A percentile compares a stretch with the other conserved stretches of the same genome.
These are phyloP conservation scores for Sicus ferrugineus DNA, from an alignment of 2,888 invertebrate genomes.

Conservation along the genomic window DNA sequence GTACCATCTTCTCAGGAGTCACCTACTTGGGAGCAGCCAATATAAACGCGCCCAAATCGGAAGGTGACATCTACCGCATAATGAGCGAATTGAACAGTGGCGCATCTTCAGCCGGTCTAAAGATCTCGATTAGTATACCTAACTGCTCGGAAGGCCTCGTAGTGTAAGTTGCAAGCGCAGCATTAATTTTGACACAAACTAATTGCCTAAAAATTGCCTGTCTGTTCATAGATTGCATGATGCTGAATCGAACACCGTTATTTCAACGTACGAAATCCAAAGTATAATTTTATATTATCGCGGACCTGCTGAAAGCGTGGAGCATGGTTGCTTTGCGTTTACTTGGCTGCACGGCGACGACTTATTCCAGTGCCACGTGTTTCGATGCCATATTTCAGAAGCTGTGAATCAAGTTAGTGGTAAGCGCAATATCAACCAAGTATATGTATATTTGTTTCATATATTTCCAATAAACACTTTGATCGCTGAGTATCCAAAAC, in stretches of 20 bases:
- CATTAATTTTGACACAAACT: conserved; percentile 12
- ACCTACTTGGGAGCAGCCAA: conserved; percentile 91
- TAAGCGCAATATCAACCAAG: conserved; percentile 65
- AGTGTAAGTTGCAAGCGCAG: conserved; percentile 72
- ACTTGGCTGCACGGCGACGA: conserved; percentile 95
- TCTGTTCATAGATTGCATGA: conserved; percentile 77
- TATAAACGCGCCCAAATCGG: conserved; percentile 91
- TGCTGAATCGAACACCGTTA: conserved; percentile 76
- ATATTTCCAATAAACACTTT: too few relatives aligned
- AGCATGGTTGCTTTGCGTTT: conserved; percentile 96
- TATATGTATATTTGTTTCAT: too few relatives aligned
- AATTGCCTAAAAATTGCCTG: conserved; percentile 8
- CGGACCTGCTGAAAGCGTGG: conserved; percentile 81
- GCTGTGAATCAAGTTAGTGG: conserved; percentile 83
- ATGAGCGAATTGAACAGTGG: conserved; percentile 88
- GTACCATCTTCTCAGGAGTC: conserved; percentile 91
- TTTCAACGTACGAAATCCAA: conserved; percentile 88
- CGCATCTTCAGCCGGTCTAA: conserved; percentile 75
- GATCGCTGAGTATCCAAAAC: too few relatives aligned
- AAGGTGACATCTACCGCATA: conserved; percentile 89
- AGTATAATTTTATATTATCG: conserved; percentile 94
- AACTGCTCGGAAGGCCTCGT: conserved; percentile 92
- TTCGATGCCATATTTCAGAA: conserved; percentile 93
- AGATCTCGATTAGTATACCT: conserved; percentile 91
- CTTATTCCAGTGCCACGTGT: conserved; percentile 96